Base-by-base conservation (phyloP, 2,888 invertebrate species). In the Furcula furcula region DNA sequence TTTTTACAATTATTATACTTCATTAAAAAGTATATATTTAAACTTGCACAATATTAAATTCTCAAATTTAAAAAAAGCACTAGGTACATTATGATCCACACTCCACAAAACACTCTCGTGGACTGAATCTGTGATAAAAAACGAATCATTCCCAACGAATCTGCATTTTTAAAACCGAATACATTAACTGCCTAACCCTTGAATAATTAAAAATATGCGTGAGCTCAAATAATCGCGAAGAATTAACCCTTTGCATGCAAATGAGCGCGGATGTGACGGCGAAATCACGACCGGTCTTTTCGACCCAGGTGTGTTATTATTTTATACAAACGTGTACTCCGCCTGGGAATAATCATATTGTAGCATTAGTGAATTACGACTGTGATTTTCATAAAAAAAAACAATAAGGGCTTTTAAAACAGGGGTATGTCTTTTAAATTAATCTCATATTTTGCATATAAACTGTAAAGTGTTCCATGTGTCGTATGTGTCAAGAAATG, bases 181-280 rank as follows among this genome's bases (percentile, higher is more conserved):
- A 85, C 65, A 83, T 86, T 85, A 80, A 28, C 14, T 12, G 6
- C 18, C 7, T 26, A 28, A 85, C 87, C 88, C 88, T 80, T 85
- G 85, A 80, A 88, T 85, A 88, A 88, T 88, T 88, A 88, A 85
- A 87, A 85, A 84, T 84, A 85, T 82, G 82, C 86, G 86, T 79
- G 84, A 78, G 80, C 72, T 67, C 76, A 82, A 83, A 87, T 83
- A 84, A 78, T 83, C 81, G 77, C 70, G 71, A 83, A 78, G 84
- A 81, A 68, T 86, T 85, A 86, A 86, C 87, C 88, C 88, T 82
- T 78, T 70, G 70, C 64, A 87, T 88, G 87, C 85, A 83, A 86
- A 88, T 86, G 62, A 73, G 68, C 46, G 46, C 61, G 71, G 66
- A 76, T 76, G 73, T 66, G 70, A 70, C 65, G 55, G 60, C 65